Conservation (phyloP, 2,113 vertebrate genomes). For the Lepus europaeus region DNA sequence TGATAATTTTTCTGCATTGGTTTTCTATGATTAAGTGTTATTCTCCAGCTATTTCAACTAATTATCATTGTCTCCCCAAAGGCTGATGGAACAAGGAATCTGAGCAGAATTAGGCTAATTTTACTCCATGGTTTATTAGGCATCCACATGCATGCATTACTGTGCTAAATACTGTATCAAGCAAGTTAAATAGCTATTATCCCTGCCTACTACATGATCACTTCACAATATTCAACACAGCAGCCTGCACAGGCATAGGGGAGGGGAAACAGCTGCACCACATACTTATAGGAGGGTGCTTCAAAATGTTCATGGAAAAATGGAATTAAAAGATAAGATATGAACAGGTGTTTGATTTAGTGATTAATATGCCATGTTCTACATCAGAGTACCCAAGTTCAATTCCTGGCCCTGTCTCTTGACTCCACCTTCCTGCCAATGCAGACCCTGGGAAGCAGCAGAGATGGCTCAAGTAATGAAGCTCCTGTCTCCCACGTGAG, state of each 20-base stretch:
- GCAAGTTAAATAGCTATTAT: conserved; percentile 55
- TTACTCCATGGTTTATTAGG: conserved; percentile 75
- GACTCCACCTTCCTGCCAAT: no score
- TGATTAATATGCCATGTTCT: no score
- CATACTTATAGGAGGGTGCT: no score
- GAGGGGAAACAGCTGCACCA: not conserved
- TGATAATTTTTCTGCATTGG: conserved; percentile 64
- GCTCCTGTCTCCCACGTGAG: no score
- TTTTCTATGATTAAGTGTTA: conserved; percentile 78
- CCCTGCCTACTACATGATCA: not conserved
- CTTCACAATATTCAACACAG: not conserved
- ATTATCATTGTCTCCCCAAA: conserved; percentile 77
- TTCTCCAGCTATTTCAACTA: conserved; percentile 77
- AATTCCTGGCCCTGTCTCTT: no score
- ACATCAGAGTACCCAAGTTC: no score
- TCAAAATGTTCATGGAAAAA: no score
- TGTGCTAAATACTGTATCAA: conserved; percentile 50
- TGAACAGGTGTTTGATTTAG: no score
- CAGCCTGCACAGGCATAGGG: not conserved
- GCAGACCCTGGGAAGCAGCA: no score
- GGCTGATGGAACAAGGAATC: conserved; percentile 73
- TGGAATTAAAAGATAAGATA: no score
- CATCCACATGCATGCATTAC: conserved; percentile 31
- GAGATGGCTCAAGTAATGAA: no score
- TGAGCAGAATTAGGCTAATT: conserved; percentile 65